phyloP scores from a whole-genome alignment of 1,140 invertebrate genomes.

The Drosophila burlai region DNA sequence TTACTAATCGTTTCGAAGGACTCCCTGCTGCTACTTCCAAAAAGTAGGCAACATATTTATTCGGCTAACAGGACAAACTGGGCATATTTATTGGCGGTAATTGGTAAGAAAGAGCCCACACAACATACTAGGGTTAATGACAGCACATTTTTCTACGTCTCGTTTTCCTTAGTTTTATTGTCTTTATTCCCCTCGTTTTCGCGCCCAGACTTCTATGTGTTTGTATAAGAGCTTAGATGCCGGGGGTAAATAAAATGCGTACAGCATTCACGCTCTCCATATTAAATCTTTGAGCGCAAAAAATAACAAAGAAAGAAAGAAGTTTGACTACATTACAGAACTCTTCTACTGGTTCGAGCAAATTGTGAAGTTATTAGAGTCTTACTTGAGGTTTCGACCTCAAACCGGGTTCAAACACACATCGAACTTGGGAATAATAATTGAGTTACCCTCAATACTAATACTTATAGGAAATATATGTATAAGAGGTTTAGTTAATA shows the following conservation, averaged over 20 bases:
- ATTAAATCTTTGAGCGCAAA: not conserved
- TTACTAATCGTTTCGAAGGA: not conserved
- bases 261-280: constrained; percentile 31
- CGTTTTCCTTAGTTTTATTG: not conserved
- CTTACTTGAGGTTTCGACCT: not conserved
- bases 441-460: not conserved
- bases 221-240: constrained; percentile 25
- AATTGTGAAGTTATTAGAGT: not conserved
- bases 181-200: not conserved
- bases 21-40: not conserved
- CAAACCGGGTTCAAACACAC: not conserved
- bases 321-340: not conserved
- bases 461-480: no score
- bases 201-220: not conserved
- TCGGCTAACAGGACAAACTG: not conserved
- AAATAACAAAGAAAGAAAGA: not conserved
- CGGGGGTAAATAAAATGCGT: constrained; percentile 16
- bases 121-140: constrained; percentile 9
- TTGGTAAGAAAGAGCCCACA: not conserved
- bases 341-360: constrained; percentile 18
- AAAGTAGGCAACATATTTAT: constrained; percentile 7
- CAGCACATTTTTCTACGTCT: constrained; percentile 13
- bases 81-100: not conserved
- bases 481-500: no score
- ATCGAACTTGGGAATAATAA: not conserved